Percentiles rank a stretch among this genome's conserved stretches.
Conservation (phyloP, 1,140 invertebrate species). For the Tenebrio molitor region DNA sequence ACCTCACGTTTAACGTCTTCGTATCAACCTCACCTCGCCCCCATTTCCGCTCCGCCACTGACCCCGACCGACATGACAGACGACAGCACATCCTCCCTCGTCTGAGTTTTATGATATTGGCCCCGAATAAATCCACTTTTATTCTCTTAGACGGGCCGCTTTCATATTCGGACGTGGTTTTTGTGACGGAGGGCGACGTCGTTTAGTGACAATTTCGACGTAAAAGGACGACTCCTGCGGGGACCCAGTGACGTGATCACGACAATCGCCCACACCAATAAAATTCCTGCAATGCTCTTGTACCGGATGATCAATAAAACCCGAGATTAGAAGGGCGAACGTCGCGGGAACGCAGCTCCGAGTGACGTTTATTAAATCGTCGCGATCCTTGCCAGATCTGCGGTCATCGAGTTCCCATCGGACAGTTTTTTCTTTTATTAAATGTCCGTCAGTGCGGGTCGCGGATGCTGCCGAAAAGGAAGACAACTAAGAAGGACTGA, state of each 20-base stretch:
- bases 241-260: conserved; percentile 17
- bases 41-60: not conserved
- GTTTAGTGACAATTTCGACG: not conserved
- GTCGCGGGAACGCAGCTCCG: not conserved
- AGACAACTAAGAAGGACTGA: too few species aligned
- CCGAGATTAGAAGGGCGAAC: conserved; percentile 44
- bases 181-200: not conserved
- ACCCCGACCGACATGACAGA: not conserved
- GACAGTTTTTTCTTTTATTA: conserved; percentile 15
- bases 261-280: conserved; percentile 28
- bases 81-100: not conserved
- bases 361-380: conserved; percentile 23
- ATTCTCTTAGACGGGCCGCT: not conserved
- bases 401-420: not conserved
- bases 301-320: conserved; percentile 46
- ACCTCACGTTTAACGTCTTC: too few species aligned
- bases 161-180: conserved; percentile 17
- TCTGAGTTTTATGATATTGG: not conserved
- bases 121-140: conserved; percentile 8
- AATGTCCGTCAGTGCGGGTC: not conserved
- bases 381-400: too few species aligned
- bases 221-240: conserved; percentile 3
- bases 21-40: not conserved
- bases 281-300: conserved; percentile 15
- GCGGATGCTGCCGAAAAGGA: not conserved